Percentiles rank a stretch among this genome's conserved stretches.
phyloP scores from a whole-genome alignment of 2,113 vertebrate species.

The Cochlearius cochlearius region DNA sequence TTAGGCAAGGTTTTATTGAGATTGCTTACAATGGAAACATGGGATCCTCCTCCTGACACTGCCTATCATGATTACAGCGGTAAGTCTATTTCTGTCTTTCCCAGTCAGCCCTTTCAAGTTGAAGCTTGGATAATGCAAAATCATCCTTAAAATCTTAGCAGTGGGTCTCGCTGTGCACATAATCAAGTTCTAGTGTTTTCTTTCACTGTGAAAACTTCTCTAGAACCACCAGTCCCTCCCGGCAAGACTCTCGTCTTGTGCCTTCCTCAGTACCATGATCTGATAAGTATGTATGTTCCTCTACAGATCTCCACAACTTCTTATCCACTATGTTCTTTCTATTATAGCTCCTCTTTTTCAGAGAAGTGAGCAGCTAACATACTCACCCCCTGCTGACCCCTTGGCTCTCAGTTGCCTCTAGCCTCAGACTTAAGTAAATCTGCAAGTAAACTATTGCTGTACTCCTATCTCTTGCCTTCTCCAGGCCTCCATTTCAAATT shows the following conservation, averaged over 20 bases:
- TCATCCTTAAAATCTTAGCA: neutral
- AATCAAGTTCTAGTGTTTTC: neutral
- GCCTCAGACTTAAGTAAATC: neutral
- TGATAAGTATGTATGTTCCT: neutral
- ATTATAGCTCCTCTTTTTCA: neutral
- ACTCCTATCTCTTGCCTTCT: neutral
- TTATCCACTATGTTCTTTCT: neutral
- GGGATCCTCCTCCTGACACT: neutral
- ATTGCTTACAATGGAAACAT: neutral
- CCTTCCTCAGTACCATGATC: neutral
- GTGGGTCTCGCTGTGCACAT: neutral
- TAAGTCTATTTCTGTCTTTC: neutral
- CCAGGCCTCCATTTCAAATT: neutral
- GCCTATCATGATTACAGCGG: neutral
- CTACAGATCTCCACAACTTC: neutral
- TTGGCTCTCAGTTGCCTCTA: neutral
- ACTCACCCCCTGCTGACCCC: neutral
- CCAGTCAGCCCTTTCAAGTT: neutral
- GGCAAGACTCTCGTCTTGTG: neutral
- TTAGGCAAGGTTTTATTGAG: neutral
- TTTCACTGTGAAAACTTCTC: neutral
- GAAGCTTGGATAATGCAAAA: neutral
- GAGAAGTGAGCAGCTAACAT: neutral
- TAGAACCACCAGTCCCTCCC: neutral
- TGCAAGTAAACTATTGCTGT: neutral